Evolutionary conservation across 2,797 vertebrate genomes (phyloP), one percentile per base, ranked within the genome.

Genomic region (Danio albolineatus): DNA sequence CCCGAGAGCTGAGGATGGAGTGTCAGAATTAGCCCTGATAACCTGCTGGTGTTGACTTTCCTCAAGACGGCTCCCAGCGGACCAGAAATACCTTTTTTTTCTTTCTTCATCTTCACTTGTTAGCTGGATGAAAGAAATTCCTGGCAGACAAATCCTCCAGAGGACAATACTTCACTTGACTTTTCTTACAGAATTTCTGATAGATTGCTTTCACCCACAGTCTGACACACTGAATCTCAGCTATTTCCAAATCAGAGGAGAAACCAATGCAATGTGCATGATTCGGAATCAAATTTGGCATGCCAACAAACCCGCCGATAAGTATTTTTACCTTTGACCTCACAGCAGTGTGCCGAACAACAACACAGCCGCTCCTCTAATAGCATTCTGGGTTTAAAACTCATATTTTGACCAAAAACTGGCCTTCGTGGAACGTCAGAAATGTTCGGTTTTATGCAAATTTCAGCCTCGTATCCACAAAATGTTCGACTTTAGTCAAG

Each of bases 81-180:
- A 43, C 71, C 48, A 10, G 2, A 21, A 49, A 39, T 48, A 60
- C 7, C 12, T 21, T 43, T 36, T 56, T n/a, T 5, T 16, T 41
- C 49, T 41, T 38, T 71, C 46, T 74, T 41, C 67, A 70, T 54
- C 46, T 61, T 49, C 36, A 19, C 17, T 49, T 71, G 19, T 75
- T 51, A 70, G 36, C 17, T 49, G 6, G 4, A 8, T 79, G 12
- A 61, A 76, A 79, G 4, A 49, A 41, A 76, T 76, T 66, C 59
- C 16, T 46, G 19, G n/a, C 39, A 73, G 36, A 73, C 1, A 46
- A 62, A 46, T 56, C 21, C 39, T 59, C 38, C 16, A 28, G 49
- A 53, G 48, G 7, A 5, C 46, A 67, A 54, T 73, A 61, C 38
- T 56, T 12, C 5, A 74, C 46, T 39, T 1, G n/a, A 54, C 19